These are phyloP conservation scores for Morpho deidamia DNA, from an alignment of 2,888 invertebrate species.

Conservation along the genomic window DNA sequence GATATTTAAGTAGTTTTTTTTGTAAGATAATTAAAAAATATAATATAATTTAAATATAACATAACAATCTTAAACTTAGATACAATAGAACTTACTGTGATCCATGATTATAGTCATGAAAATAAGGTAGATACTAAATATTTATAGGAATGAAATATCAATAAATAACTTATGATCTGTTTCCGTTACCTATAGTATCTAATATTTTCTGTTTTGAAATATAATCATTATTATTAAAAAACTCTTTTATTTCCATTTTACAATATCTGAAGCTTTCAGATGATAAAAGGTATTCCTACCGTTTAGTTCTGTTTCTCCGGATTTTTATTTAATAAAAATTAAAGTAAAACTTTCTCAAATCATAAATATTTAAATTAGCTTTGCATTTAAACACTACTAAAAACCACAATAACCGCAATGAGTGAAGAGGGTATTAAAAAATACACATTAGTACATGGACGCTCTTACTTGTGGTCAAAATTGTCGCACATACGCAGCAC, in stretches of 20 bases:
- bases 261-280: too few relatives aligned
- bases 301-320: too few relatives aligned
- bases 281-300: too few relatives aligned
- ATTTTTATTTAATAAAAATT: too few relatives aligned
- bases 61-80: constrained; percentile 19
- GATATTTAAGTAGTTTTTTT: constrained; percentile 35
- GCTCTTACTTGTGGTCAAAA: too few relatives aligned
- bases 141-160: constrained; percentile 24
- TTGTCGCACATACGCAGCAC: too few relatives aligned
- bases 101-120: constrained; percentile 27
- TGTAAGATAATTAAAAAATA: constrained; percentile 21
- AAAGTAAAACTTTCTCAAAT: too few relatives aligned
- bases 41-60: constrained; percentile 10
- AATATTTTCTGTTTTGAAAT: constrained; percentile 19
- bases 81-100: constrained; percentile 32
- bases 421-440: too few relatives aligned
- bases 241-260: constrained; percentile 1
- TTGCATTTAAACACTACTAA: too few relatives aligned
- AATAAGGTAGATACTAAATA: constrained; percentile 24
- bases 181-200: constrained; percentile 22
- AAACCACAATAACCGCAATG: too few relatives aligned
- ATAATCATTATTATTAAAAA: constrained; percentile 15
- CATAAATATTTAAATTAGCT: too few relatives aligned
- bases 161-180: constrained; percentile 21
- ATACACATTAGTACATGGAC: too few relatives aligned